Evolutionary conservation across 2,797 vertebrate species (phyloP), one percentile per base, ranked within the genome.

Genomic region (Alectoris magna): DNA sequence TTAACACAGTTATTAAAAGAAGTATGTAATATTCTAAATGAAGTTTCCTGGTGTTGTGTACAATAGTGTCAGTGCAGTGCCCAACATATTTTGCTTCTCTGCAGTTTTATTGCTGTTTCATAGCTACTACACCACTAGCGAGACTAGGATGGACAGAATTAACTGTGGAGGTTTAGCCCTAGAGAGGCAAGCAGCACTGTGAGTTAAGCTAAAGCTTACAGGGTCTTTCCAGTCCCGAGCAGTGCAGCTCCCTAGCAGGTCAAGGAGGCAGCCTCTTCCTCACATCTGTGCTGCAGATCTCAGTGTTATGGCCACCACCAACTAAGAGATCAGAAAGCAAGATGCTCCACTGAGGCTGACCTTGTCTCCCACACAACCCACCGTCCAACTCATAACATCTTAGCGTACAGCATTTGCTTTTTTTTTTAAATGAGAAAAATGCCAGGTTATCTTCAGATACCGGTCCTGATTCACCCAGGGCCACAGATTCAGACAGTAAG

Each of bases 401-500:
- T 22, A 51, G 4, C 6, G 9, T 77, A 34, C 66, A 74, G 48
- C 12, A 85, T 60, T 72, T 77, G 34, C 64, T 71, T 86, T 49
- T 75, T 26, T 67, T 87, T 72, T 91, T 67, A 69, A 93, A 84
- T 4, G 63, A 93, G 46, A 76, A 34, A 88, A 91, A 84, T 34
- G 34, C 0, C 0, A 78, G 75, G 8, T 14, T 51, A 14, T n/a
- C 48, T 70, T n/a, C 73, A 78, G 51, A 38, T 75, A 84, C 7
- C 36, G 76, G 46, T 29, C 51, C 24, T 9, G 1, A 69, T 62
- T 11, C 56, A 82, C 29, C 46, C 38, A 24, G 22, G 34, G 31
- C 49, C 58, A 68, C 21, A 64, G 15, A 56, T 36, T 55, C 26
- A 62, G 62, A 78, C 5, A 78, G 64, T 53, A 84, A 59, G 44